Evolutionary conservation across 2,113 vertebrate species (phyloP), one percentile per base, ranked within the genome.

Genomic region (Pteropus alecto): DNA sequence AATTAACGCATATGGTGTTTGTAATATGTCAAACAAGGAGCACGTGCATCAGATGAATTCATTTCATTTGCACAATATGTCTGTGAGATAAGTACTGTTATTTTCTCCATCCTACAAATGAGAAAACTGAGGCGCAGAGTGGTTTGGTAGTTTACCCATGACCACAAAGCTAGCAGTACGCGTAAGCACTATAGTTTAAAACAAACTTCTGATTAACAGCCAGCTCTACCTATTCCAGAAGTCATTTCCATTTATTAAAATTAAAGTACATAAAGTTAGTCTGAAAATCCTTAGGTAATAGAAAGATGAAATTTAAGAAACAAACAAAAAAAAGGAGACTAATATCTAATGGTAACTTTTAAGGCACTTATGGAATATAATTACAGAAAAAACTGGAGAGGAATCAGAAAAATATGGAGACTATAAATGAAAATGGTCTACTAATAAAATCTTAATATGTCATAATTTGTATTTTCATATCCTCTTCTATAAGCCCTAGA

Each of bases 361-460:
- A 87, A 78, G 35, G 21, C 22, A 68, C 1, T 85, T 46, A 43
- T 65, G 11, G 76, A 92, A 85, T 78, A 68, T 16, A 87, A 81
- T 84, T 86, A 38, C 0, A 87, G 30, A 56, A 84, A 65, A 54
- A 83, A 18, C 0, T 35, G 43, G 6, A 56, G 13, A 71, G 18
- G 28, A 91, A 71, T 92, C 28, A 90, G 54, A 73, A 96, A 96
- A 48, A 21, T 92, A 95, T 60, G 74, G 33, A 70, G 10, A 71
- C 0, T 77, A 71, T 74, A 71, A 97, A 18, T 28, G 94, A 67
- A 96, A 76, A 79, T 19, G 38, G 3, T 79, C 24, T 93, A 15
- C 28, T 76, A 3, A 90, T 22, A 76, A 89, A 54, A 51, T n/a
- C 68, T 79, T 65, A 78, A 48, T 51, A 51, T n/a, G 38, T 65